These are phyloP conservation scores for Stegastes partitus DNA, from an alignment of 2,113 vertebrate species.

Conservation along the genomic window DNA sequence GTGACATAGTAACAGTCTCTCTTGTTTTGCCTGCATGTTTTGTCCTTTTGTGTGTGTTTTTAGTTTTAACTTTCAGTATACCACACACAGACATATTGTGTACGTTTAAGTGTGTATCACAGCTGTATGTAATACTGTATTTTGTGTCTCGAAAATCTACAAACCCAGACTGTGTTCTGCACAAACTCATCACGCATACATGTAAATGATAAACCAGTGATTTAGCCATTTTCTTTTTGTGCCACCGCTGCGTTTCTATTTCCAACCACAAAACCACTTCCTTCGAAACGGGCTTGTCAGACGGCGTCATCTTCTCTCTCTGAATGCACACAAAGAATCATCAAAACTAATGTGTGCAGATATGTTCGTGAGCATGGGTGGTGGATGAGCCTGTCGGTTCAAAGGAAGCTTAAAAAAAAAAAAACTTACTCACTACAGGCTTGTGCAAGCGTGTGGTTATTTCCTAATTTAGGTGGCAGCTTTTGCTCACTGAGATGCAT, in stretches of 20 bases:
- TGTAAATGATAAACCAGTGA: conserved; percentile 15
- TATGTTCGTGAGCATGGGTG: conserved; percentile 4
- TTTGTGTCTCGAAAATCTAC: background rate
- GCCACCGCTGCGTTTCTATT: conserved; percentile 17
- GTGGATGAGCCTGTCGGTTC: conserved; percentile 38
- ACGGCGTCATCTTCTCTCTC: conserved; percentile 24
- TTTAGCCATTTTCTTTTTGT: conserved; percentile 7
- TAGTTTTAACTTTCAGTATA: background rate
- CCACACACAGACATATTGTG: background rate
- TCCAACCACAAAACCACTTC: conserved; percentile 67
- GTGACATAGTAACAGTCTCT: conserved; percentile 37
- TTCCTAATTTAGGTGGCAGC: conserved; percentile 56
- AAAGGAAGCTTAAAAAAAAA: conserved; percentile 43
- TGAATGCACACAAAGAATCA: background rate
- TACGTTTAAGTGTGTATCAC: background rate
- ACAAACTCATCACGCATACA: background rate
- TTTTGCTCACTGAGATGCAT: conserved; percentile 17
- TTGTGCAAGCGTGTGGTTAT: conserved; percentile 54
- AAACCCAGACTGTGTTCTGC: background rate
- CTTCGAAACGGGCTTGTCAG: conserved; percentile 32
- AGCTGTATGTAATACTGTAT: too few species aligned
- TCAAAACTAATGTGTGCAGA: background rate
- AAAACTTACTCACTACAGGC: conserved; percentile 12
- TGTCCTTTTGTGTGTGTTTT: conserved; percentile 14
- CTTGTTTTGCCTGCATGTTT: conserved; percentile 25